Conservation (phyloP, 2,888 invertebrate genomes). For the Trissolcus japonicus region DNA sequence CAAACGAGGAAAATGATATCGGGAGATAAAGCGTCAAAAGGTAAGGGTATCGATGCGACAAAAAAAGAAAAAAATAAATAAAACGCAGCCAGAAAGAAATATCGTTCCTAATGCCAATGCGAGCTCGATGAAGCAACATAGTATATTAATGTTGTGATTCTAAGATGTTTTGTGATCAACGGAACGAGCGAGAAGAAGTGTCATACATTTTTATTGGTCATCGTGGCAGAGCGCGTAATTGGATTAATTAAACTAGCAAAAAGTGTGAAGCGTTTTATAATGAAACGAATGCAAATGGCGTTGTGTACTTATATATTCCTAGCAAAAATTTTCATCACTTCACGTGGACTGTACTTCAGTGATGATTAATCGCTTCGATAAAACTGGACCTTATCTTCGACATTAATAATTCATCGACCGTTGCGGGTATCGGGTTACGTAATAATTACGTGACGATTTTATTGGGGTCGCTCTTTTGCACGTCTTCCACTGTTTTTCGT, state of each 20-base stretch:
- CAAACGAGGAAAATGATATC: constrained; percentile 18
- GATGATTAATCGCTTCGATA: constrained; percentile 38
- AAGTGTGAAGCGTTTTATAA: constrained; percentile 13
- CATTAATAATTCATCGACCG: constrained; percentile 34
- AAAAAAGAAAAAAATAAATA: constrained; percentile 14
- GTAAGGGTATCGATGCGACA: constrained; percentile 9
- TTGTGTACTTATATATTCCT: background rate
- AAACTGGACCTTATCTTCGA: constrained; percentile 26
- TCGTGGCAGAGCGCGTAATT: constrained; percentile 12
- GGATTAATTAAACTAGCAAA: constrained; percentile 31
- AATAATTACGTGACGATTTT: constrained; percentile 19
- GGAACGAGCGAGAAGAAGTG: constrained; percentile 14
- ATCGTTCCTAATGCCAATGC: constrained; percentile 19
- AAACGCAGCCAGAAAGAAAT: constrained; percentile 3
- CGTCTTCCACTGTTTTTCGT: background rate
- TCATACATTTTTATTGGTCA: constrained; percentile 34
- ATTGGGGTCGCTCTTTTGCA: constrained; percentile 7
- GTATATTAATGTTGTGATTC: constrained; percentile 25
- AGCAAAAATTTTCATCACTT: constrained; percentile 1
- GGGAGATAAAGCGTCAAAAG: constrained; percentile 22
- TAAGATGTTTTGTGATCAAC: constrained; percentile 36
- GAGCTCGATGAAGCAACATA: constrained; percentile 37
- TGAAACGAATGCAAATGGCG: constrained; percentile 10
- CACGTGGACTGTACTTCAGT: constrained; percentile 11
- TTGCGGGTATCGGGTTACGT: constrained; percentile 17